Percentiles rank a stretch among this genome's conserved stretches.
phyloP scores from a whole-genome alignment of 2,888 invertebrate genomes.

The Didymodactylos carnosus region DNA sequence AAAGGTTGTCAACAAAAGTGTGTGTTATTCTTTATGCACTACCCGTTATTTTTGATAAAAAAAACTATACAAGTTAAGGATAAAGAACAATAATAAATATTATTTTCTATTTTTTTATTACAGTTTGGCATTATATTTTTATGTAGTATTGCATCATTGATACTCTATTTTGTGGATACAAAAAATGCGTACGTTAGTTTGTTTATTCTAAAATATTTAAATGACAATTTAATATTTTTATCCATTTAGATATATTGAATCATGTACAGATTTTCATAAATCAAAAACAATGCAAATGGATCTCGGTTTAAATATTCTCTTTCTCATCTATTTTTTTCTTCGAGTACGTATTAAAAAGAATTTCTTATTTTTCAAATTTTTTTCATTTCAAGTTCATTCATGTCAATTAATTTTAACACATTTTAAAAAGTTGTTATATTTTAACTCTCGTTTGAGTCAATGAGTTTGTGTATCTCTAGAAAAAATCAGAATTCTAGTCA shows the following conservation, averaged over 20 bases:
- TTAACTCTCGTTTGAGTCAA: no score
- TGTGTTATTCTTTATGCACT: no score
- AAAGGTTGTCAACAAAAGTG: no score
- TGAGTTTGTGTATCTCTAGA: no score
- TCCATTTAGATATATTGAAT: conserved; percentile 6
- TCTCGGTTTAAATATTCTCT: conserved; percentile 99
- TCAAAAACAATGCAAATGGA: conserved; percentile 71
- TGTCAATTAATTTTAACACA: no score
- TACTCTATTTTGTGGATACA: background rate
- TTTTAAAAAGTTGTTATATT: no score
- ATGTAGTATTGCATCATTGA: background rate
- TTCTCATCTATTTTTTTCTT: conserved; percentile 99
- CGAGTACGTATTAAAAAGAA: conserved; percentile 84
- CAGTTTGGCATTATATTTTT: background rate
- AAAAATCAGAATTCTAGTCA: no score
- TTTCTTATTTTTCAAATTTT: background rate
- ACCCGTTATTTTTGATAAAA: no score
- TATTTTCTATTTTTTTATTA: background rate
- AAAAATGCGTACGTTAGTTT: background rate
- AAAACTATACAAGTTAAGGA: background rate
- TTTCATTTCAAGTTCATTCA: background rate
- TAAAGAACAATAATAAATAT: background rate
- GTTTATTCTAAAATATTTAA: no score
- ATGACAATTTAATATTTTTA: background rate
- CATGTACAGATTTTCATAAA: conserved; percentile 9